These are phyloP conservation scores for Elephas maximus DNA, from an alignment of 2,113 vertebrate species.

Conservation along the genomic window DNA sequence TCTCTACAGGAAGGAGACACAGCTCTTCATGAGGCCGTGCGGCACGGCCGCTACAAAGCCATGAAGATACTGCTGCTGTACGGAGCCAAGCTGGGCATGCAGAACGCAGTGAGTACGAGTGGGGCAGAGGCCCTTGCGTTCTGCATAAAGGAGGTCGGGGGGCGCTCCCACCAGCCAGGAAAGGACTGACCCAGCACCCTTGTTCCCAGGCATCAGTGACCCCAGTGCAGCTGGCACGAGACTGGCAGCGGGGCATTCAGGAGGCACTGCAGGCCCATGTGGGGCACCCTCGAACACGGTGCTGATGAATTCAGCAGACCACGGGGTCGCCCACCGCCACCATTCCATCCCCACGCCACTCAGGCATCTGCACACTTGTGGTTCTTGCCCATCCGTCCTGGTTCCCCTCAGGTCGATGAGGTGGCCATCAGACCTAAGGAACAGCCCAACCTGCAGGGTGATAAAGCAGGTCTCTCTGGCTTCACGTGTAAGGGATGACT, in stretches of 20 bases:
- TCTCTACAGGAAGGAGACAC: constrained; percentile 84
- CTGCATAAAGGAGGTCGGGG: rapidly evolving
- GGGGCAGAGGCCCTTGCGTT: rapidly evolving
- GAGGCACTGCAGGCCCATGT: constrained; percentile 77
- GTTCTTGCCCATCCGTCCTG: background rate
- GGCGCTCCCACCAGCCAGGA: rapidly evolving
- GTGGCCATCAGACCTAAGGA: background rate
- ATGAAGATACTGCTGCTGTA: constrained; percentile 83
- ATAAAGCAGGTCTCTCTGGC: background rate
- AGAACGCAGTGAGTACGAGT: constrained; percentile 64
- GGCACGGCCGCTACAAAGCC: constrained; percentile 77
- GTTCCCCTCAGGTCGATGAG: background rate
- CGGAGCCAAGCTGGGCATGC: constrained; percentile 71
- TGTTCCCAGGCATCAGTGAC: constrained; percentile 72
- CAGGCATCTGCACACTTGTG: rapidly evolving
- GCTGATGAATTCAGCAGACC: background rate
- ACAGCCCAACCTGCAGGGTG: rapidly evolving
- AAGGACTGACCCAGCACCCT: background rate
- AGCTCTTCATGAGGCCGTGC: constrained; percentile 80
- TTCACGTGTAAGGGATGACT: no score
- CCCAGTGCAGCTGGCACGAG: constrained; percentile 78
- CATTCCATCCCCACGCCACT: background rate
- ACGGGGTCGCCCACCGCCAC: background rate
- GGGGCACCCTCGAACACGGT: background rate
- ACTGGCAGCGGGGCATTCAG: constrained; percentile 82